Evolutionary conservation across 2,797 vertebrate species (phyloP).

Genomic region (Falco columbarius): DNA sequence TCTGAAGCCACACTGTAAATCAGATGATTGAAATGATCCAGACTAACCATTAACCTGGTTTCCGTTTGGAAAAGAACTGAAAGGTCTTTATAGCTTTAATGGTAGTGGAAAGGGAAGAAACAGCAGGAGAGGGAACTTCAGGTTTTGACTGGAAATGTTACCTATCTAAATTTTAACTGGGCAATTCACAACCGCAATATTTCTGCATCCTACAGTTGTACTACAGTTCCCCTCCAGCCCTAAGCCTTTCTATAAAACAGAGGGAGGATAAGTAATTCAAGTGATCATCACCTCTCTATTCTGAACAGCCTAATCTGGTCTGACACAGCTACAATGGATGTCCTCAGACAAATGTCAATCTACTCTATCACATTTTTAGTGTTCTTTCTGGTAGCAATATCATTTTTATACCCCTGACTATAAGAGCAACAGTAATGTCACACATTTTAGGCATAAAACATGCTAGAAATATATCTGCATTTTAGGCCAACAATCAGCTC

Average conservation of each 20-base stretch:
- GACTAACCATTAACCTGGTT: neutral
- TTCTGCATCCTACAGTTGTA: neutral
- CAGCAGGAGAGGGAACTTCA: neutral
- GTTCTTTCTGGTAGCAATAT: neutral
- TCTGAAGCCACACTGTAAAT: neutral
- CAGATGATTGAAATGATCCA: neutral
- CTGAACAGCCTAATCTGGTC: neutral
- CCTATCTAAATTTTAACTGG: neutral
- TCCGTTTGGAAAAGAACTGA: neutral
- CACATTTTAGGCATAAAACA: neutral
- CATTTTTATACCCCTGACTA: neutral
- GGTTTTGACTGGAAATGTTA: neutral
- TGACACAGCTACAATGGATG: neutral
- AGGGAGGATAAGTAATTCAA: neutral
- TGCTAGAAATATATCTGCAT: neutral
- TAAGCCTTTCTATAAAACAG: neutral
- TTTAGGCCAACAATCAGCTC: neutral
- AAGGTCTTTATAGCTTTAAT: neutral
- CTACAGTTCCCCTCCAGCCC: neutral
- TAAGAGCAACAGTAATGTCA: neutral
- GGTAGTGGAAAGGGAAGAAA: neutral
- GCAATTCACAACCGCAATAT: neutral
- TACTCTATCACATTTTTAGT: neutral
- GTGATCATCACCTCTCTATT: neutral
- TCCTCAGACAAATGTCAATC: neutral